Percentiles rank a stretch among this genome's conserved stretches.
Evolutionary conservation across 2,888 invertebrate species (phyloP).

Genomic region (Platypus cylindrus): DNA sequence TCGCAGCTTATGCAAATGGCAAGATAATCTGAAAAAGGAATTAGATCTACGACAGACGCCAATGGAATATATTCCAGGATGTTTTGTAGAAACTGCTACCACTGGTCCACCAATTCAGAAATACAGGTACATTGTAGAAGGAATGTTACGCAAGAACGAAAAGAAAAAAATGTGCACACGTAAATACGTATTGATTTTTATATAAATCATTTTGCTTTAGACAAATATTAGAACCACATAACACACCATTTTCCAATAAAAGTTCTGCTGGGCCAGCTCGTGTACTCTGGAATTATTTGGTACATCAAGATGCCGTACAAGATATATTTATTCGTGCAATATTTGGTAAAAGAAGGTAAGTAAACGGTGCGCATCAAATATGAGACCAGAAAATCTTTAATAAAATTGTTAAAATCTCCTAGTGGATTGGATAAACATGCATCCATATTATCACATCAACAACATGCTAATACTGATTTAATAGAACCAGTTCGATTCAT

Average conservation of each 20-base stretch:
- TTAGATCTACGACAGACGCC: constrained; percentile 69
- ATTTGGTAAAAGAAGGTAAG: constrained; percentile 12
- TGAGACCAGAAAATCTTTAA: neutral
- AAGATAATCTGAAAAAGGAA: constrained; percentile 57
- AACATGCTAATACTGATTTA: too few species aligned
- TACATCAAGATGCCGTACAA: constrained; percentile 84
- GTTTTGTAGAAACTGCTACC: constrained; percentile 65
- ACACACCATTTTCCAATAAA: constrained; percentile 81
- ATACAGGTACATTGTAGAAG: constrained; percentile 69
- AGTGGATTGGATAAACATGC: constrained; percentile 40
- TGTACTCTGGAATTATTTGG: constrained; percentile 86
- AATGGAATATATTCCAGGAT: constrained; percentile 79
- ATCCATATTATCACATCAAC: constrained; percentile 34
- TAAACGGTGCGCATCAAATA: neutral
- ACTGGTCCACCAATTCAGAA: constrained; percentile 79
- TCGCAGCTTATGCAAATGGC: constrained; percentile 80
- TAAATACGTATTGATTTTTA: too few species aligned
- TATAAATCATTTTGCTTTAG: constrained; percentile 31
- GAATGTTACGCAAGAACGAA: too few species aligned
- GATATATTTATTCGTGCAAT: constrained; percentile 75
- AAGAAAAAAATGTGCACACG: too few species aligned
- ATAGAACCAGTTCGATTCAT: constrained; percentile 85
- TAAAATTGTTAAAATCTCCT: constrained; percentile 4
- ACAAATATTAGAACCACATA: constrained; percentile 79
- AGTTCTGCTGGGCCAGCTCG: constrained; percentile 62